Percentiles rank a stretch among this genome's conserved stretches.
Conservation (phyloP, 2,888 invertebrate species). For the Heterodera filipjevi region DNA sequence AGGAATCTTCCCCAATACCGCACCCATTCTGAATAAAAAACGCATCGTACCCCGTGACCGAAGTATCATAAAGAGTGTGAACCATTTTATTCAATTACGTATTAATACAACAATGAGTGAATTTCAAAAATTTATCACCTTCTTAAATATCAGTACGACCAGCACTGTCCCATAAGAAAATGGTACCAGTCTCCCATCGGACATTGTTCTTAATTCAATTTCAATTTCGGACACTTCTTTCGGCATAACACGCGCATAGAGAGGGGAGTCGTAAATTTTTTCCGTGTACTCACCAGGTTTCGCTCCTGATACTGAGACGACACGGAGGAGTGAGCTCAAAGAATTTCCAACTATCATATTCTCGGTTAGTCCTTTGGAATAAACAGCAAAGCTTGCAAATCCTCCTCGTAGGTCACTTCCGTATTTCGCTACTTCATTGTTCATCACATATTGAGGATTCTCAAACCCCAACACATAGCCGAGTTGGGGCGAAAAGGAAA, state of each 20-base stretch:
- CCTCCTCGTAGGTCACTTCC: conserved; percentile 27
- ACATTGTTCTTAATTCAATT: not conserved
- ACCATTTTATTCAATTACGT: not conserved
- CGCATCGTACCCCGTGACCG: conserved; percentile 10
- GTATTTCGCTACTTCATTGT: not conserved
- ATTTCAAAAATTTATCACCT: conserved; percentile 8
- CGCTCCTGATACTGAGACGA: conserved; percentile 24
- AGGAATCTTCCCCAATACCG: not conserved
- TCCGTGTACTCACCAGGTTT: conserved; percentile 16
- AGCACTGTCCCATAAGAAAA: not conserved
- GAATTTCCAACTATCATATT: conserved; percentile 30
- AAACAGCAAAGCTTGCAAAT: conserved; percentile 22
- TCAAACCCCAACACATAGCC: conserved; percentile 23
- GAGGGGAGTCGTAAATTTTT: conserved; percentile 20
- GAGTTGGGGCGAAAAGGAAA: conserved; percentile 17
- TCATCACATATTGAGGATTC: not conserved
- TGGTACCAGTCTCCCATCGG: not conserved
- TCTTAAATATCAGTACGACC: conserved; percentile 6
- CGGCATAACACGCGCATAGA: conserved; percentile 17
- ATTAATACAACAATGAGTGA: not conserved
- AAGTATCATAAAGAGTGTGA: conserved; percentile 24
- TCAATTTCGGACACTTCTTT: conserved; percentile 20
- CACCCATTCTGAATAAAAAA: not conserved
- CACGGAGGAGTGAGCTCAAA: not conserved
- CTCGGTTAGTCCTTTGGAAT: conserved; percentile 20